Conservation (phyloP, 1,140 invertebrate genomes). For the Drosophila burlai region DNA sequence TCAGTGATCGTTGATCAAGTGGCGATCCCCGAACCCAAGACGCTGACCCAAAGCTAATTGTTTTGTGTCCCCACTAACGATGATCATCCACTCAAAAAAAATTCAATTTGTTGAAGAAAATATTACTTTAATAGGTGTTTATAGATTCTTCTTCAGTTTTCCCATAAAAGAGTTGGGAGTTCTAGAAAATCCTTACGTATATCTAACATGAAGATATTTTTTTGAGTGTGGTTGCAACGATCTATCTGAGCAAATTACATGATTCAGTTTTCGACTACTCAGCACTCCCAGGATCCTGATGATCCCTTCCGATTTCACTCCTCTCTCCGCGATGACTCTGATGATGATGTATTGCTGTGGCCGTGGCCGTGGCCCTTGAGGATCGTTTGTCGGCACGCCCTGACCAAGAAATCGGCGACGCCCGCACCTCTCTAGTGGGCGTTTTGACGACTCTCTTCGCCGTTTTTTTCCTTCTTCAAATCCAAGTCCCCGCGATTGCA, state of each 20-base stretch:
- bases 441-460: slow-evolving; percentile 70
- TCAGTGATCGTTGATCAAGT: slow-evolving; percentile 56
- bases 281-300: slow-evolving; percentile 52
- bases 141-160: no score
- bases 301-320: slow-evolving; percentile 3
- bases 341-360: slow-evolving; percentile 73
- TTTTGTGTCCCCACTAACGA: slow-evolving; percentile 49
- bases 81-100: slow-evolving; percentile 15
- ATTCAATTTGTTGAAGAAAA: background rate
- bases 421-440: slow-evolving; percentile 65
- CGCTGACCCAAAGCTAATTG: slow-evolving; percentile 64
- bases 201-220: background rate
- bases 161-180: background rate
- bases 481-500: slow-evolving; percentile 3
- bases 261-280: slow-evolving; percentile 65
- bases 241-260: slow-evolving; percentile 55
- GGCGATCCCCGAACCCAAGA: slow-evolving; percentile 44
- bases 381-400: slow-evolving; percentile 70
- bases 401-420: slow-evolving; percentile 40
- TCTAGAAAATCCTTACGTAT: background rate
- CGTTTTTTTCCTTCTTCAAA: background rate
- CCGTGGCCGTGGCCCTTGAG: slow-evolving; percentile 31
- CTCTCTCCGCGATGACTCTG: slow-evolving; percentile 26
- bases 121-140: background rate
- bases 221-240: slow-evolving; percentile 18